Evolutionary conservation across 2,888 invertebrate species (phyloP).

Genomic region (Microplitis manilae): DNA sequence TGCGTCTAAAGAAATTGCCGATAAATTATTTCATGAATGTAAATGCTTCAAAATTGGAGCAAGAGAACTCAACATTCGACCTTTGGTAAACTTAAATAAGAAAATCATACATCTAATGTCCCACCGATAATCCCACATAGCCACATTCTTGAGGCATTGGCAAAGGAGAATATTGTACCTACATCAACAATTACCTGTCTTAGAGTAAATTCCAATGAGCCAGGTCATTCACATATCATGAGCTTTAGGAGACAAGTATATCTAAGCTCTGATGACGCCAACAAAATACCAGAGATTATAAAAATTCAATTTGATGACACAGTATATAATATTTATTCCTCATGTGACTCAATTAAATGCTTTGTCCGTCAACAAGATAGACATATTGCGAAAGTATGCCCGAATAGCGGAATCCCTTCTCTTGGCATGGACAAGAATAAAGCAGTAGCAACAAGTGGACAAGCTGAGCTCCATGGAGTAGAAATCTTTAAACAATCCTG

Average conservation of each 20-base stretch:
- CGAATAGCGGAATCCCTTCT: background rate
- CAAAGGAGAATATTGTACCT: background rate
- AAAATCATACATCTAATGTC: slow-evolving; percentile 21
- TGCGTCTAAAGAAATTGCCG: too few relatives aligned
- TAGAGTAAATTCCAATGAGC: slow-evolving; percentile 7
- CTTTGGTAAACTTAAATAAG: slow-evolving; percentile 5
- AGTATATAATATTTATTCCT: slow-evolving; percentile 15
- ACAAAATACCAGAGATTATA: slow-evolving; percentile 19
- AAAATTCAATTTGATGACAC: slow-evolving; percentile 28
- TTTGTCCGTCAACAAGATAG: slow-evolving; percentile 37
- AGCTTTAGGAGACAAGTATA: slow-evolving; percentile 34
- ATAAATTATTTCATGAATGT: too few relatives aligned
- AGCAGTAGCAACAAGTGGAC: background rate
- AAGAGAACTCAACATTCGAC: too few relatives aligned
- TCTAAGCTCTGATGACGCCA: slow-evolving; percentile 23
- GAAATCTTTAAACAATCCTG: too few relatives aligned
- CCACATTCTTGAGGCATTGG: background rate
- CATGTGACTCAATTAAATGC: slow-evolving; percentile 21
- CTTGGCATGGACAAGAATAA: background rate
- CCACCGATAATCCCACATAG: slow-evolving; percentile 30
- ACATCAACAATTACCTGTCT: slow-evolving; percentile 10
- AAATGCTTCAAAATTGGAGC: too few relatives aligned
- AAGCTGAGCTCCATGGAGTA: too few relatives aligned
- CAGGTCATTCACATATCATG: slow-evolving; percentile 11
- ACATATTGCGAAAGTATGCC: slow-evolving; percentile 25